Base-by-base conservation (phyloP, 2,113 vertebrate genomes). In the Enhydra lutris region DNA sequence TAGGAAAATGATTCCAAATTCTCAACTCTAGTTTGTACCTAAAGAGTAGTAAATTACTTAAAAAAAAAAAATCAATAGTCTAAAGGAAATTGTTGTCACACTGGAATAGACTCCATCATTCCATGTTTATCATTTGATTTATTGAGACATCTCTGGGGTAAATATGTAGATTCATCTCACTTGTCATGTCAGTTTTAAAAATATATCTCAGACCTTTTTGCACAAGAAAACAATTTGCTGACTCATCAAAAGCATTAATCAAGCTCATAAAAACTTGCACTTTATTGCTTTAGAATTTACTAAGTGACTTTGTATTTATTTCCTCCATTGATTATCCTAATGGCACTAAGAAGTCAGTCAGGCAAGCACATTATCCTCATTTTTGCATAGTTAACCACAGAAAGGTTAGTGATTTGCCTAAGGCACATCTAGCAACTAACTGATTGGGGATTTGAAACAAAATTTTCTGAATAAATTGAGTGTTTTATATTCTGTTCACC, bases 191-290 rank as follows among this genome's bases (percentile, higher is more conserved):
- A 20, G 34, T 76, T 90, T 20, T 96, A 69, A 73, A n/a, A 89
- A 95, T 97, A 18, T 26, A 67, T 73, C 81, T 97, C 91, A 97
- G 91, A 97, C 31, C 7, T 95, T 96, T 98, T 76, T 67, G 45
- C 26, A 7, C 10, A 91, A 95, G 79, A 95, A 98, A 98, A 97
- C 97, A 98, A 97, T 97, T 96, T 97, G 65, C 15, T 96, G 85
- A 98, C 97, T 97, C 83, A 97, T 91, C 91, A 92, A 97, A 98
- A 96, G 2, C 63, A 96, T 95, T 79, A 61, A 86, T 97, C 81
- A 93, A 67, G 9, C 21, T 63, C 50, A 29, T 55, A 91, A 55
- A 1, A 73, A 61, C 20, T 42, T 65, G 34, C 15, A 85, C 18
- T 18, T 29, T 21, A 34, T 71, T 42, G 74, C 24, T 85, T 88